Conservation (phyloP, 1,140 invertebrate species). For the Helicorthomorpha holstii region DNA sequence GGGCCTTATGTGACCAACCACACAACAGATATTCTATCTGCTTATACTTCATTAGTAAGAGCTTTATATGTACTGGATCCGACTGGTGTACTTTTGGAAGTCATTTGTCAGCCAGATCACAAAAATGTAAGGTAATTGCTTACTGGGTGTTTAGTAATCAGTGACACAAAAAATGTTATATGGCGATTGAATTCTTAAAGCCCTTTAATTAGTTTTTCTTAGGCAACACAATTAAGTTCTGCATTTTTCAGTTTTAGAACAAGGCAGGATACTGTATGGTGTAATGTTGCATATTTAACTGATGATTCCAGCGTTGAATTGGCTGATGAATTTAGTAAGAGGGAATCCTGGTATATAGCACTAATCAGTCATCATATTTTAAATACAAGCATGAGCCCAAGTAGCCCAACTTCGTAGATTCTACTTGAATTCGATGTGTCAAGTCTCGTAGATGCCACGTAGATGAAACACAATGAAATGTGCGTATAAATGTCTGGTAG, state of each 20-base stretch:
- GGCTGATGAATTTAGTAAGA: slow-evolving; percentile 73
- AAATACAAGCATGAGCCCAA: background rate
- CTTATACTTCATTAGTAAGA: slow-evolving; percentile 89
- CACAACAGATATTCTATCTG: slow-evolving; percentile 91
- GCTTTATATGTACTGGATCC: slow-evolving; percentile 78
- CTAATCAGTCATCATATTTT: background rate
- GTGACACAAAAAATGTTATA: no score
- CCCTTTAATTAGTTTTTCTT: no score
- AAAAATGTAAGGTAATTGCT: slow-evolving; percentile 27
- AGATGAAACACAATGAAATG: no score
- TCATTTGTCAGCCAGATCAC: slow-evolving; percentile 83
- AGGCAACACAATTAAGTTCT: background rate
- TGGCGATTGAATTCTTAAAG: no score
- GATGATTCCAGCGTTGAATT: slow-evolving; percentile 83
- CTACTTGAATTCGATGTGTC: no score
- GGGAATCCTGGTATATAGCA: slow-evolving; percentile 39
- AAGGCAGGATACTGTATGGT: slow-evolving; percentile 83
- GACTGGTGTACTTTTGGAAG: slow-evolving; percentile 80
- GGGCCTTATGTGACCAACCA: slow-evolving; percentile 56
- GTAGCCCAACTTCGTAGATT: no score
- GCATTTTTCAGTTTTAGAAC: background rate
- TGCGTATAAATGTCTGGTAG: no score
- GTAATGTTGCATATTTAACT: slow-evolving; percentile 80
- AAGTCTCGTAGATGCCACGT: no score
- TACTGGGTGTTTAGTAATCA: background rate